phyloP scores from a whole-genome alignment of 2,888 invertebrate genomes.

The Trilocha varians region DNA sequence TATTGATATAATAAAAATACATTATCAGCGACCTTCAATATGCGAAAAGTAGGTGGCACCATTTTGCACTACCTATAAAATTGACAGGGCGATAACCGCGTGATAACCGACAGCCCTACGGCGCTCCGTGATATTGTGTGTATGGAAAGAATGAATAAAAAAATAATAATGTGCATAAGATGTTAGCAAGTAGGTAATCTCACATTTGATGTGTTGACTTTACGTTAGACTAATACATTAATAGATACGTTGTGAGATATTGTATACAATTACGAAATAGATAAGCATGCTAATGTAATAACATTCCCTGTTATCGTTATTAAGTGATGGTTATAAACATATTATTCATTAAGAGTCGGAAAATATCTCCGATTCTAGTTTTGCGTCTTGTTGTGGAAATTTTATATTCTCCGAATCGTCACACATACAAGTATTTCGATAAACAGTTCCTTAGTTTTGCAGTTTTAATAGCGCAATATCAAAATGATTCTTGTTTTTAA shows the following conservation, averaged over 20 bases:
- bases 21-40: slow-evolving; percentile 59
- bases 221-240: too few relatives aligned
- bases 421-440: neutral
- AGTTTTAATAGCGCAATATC: too few relatives aligned
- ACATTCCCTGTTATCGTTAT: neutral
- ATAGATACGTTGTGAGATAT: slow-evolving; percentile 2
- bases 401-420: neutral
- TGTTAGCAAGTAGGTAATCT: too few relatives aligned
- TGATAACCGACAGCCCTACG: slow-evolving; percentile 36
- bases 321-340: neutral
- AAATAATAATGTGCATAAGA: neutral
- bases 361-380: neutral
- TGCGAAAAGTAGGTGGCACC: slow-evolving; percentile 62
- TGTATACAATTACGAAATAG: slow-evolving; percentile 20
- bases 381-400: neutral
- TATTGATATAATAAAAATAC: slow-evolving; percentile 37
- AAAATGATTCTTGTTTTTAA: too few relatives aligned
- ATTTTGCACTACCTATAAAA: slow-evolving; percentile 36
- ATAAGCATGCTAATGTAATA: slow-evolving; percentile 11
- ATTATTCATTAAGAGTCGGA: neutral
- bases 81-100: slow-evolving; percentile 30
- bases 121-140: slow-evolving; percentile 13
- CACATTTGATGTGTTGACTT: too few relatives aligned
- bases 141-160: slow-evolving; percentile 6
- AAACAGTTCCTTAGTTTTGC: neutral